Evolutionary conservation across 2,113 vertebrate species (phyloP).

Genomic region (Deroptyus accipitrinus): DNA sequence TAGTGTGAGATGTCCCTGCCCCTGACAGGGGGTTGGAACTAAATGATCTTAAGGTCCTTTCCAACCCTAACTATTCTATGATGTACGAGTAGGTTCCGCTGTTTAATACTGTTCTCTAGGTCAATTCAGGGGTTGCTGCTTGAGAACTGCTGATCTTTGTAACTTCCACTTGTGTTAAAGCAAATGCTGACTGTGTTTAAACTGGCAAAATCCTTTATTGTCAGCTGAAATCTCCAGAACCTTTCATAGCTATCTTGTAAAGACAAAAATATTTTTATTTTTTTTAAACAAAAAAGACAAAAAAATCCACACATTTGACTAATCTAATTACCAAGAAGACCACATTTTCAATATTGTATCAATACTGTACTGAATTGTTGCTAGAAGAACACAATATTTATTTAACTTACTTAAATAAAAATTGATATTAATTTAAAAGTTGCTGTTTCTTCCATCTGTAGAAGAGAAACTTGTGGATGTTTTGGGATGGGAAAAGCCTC

Average conservation of each 20-base stretch:
- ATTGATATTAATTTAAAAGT: not conserved
- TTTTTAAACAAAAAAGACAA: not conserved
- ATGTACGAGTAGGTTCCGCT: not conserved
- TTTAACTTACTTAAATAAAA: not conserved
- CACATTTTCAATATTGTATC: not conserved
- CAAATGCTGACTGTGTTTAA: constrained; percentile 28
- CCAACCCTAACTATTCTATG: too few species aligned
- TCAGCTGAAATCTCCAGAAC: not conserved
- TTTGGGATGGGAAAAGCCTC: not conserved
- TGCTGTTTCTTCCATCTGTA: not conserved
- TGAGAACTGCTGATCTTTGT: constrained; percentile 37
- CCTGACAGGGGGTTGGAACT: too few species aligned
- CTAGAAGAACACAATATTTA: not conserved
- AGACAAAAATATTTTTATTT: not conserved
- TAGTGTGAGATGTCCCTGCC: too few species aligned
- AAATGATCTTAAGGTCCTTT: too few species aligned
- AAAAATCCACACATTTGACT: not conserved
- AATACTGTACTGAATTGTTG: not conserved
- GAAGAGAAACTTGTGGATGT: not conserved
- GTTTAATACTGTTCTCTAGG: not conserved
- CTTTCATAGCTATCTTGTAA: not conserved
- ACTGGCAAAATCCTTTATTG: not conserved
- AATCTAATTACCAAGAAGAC: not conserved
- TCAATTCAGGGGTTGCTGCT: not conserved
- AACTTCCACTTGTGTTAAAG: not conserved